Percentiles rank a stretch among this genome's conserved stretches.
Conservation (phyloP, 1,140 invertebrate genomes). For the Nebria ingens region DNA sequence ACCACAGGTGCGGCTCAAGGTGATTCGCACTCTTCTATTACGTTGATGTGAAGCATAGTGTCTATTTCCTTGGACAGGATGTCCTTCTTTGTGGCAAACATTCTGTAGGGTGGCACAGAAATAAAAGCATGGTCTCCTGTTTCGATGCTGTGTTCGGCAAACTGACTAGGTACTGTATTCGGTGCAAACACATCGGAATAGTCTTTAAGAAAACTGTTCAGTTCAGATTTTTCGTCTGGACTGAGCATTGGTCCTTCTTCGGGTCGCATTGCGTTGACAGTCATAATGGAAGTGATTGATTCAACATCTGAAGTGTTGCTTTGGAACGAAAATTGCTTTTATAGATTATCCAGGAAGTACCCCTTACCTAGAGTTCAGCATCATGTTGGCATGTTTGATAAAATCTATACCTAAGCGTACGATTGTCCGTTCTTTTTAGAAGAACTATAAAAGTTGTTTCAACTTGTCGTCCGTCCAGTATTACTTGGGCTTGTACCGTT, state of each 20-base stretch:
- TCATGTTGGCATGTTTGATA: conserved; percentile 10
- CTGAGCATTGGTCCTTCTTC: neutral
- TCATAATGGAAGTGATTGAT: neutral
- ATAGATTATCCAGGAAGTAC: conserved; percentile 13
- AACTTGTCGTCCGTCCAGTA: neutral
- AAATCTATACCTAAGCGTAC: conserved; percentile 15
- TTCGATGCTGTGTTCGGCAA: conserved; percentile 12
- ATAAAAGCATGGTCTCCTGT: conserved; percentile 3
- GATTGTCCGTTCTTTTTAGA: conserved; percentile 7
- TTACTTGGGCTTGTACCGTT: neutral
- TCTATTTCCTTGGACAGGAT: conserved; percentile 13
- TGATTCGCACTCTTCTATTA: conserved; percentile 31
- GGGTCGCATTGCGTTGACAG: neutral
- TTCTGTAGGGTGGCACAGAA: conserved; percentile 13
- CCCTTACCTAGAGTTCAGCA: conserved; percentile 12
- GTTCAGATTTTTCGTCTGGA: neutral
- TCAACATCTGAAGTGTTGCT: neutral
- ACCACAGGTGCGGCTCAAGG: conserved; percentile 38
- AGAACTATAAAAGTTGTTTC: conserved; percentile 12
- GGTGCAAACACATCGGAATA: conserved; percentile 7
- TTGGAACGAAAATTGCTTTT: neutral
- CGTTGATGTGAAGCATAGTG: conserved; percentile 24
- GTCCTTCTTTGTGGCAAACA: conserved; percentile 11
- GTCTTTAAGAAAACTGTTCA: neutral
- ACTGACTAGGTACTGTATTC: conserved; percentile 1